Percentiles rank a stretch among this genome's conserved stretches.
These are phyloP conservation scores for Brachionus manjavacas DNA, from an alignment of 1,140 invertebrate species.

Conservation along the genomic window DNA sequence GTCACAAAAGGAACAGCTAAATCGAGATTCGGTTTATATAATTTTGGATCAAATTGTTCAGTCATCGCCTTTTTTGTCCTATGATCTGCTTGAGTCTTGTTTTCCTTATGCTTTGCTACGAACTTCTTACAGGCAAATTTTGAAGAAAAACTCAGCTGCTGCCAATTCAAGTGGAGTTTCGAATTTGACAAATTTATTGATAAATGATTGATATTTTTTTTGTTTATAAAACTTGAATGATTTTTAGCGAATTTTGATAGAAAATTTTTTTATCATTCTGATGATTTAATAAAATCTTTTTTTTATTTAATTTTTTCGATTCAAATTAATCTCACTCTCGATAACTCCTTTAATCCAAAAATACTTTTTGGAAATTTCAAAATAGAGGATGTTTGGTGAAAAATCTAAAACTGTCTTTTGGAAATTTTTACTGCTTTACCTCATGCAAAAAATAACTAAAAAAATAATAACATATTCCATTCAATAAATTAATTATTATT, in stretches of 20 bases:
- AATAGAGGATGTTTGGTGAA: no score
- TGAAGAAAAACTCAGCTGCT: constrained; percentile 8
- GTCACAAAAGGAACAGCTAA: constrained; percentile 71
- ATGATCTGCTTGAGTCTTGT: constrained; percentile 94
- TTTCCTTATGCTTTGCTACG: constrained; percentile 93
- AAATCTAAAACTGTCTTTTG: no score
- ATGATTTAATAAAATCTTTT: background rate
- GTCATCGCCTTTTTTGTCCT: constrained; percentile 89
- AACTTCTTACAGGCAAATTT: constrained; percentile 73
- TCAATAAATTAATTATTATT: no score
- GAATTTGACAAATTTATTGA: background rate
- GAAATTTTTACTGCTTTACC: no score
- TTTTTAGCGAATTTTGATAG: background rate
- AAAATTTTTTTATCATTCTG: background rate
- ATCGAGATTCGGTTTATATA: constrained; percentile 91
- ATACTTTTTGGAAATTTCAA: no score
- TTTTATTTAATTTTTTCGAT: background rate
- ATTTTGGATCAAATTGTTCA: constrained; percentile 86
- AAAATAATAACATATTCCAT: no score
- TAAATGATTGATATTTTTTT: constrained; percentile 11
- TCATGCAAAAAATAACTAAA: no score
- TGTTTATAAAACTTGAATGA: background rate
- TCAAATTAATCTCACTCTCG: no score
- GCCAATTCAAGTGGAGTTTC: background rate
- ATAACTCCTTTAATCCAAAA: no score